A percentile compares a stretch with the other conserved stretches of the same genome.
These are phyloP conservation scores for Hirtodrosophila trivittata DNA, from an alignment of 2,888 invertebrate genomes.

Conservation along the genomic window DNA sequence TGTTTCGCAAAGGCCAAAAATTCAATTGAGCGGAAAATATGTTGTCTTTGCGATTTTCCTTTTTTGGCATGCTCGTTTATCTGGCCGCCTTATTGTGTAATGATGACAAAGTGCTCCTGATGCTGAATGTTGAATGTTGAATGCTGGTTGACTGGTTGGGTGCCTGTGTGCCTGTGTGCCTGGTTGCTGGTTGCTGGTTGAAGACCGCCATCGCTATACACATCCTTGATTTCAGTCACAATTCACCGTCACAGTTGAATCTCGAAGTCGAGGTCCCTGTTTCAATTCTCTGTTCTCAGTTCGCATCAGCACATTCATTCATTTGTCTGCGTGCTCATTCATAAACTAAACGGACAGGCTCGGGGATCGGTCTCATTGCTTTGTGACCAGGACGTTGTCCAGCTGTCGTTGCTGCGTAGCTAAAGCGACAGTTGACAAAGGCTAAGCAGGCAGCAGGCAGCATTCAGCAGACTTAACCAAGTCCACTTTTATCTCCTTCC, in stretches of 20 bases:
- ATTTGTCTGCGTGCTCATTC: conserved; percentile 66
- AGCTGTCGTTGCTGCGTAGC: conserved; percentile 62
- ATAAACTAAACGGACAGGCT: conserved; percentile 65
- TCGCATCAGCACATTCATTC: conserved; percentile 68
- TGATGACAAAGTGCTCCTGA: conserved; percentile 71
- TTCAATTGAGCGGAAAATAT: conserved; percentile 81
- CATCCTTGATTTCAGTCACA: conserved; percentile 15
- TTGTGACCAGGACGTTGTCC: conserved; percentile 36
- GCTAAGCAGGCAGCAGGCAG: conserved; percentile 63
- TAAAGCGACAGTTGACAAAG: conserved; percentile 75
- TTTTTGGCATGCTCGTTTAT: conserved; percentile 60
- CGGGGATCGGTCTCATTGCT: conserved; percentile 11
- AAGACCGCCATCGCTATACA: conserved; percentile 41
- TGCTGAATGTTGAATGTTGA: conserved; percentile 13
- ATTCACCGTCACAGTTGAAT: conserved; percentile 10
- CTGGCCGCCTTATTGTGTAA: conserved; percentile 72
- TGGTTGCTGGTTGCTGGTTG: conserved; percentile 26
- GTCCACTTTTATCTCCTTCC: conserved; percentile 46
- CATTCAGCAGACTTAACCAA: no score
- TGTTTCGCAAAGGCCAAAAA: conserved; percentile 77
- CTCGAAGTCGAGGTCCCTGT: not conserved
- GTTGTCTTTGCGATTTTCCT: conserved; percentile 77
- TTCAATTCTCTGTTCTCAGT: conserved; percentile 17
- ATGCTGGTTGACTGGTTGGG: conserved; percentile 6
- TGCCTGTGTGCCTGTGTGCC: conserved; percentile 4